Base-by-base conservation (phyloP, 2,113 vertebrate genomes). In the Myiagra hebetior region DNA sequence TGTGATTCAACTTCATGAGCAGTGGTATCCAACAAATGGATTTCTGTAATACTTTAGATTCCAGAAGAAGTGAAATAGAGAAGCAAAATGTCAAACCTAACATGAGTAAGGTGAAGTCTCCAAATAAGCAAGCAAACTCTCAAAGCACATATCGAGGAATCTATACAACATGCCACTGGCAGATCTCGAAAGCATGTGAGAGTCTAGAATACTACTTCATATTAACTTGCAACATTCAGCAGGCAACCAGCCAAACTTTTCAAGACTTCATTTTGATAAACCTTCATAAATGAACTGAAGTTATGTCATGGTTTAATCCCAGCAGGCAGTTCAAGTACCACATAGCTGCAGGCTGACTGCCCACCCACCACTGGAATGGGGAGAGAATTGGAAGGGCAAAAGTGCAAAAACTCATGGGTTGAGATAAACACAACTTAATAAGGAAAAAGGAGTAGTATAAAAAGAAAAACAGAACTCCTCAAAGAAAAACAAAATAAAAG, bases 141-240 rank as follows among this genome's bases (percentile, higher is more conserved):
- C 52, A 50, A 47, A 67, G 30, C 13, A 39, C 0, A 0, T 14
- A 26, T 1, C 64, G 20, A 85, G 9, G 23, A 74, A 89, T 47
- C 3, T 10, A 42, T 0, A 2, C 26, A 89, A 65, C 39, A 56
- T 35, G 23, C 30, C 35, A 83, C 15, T 59, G 37, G 11, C 9
- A 90, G 63, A 69, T 33, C 22, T 31, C 57, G 46, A 88, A 77
- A 70, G n/a, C 13, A 31, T 23, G 7, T 18, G 15, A 56, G 15
- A 13, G 2, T 22, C 37, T 53, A 44, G 13, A 46, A 50, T 53
- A 92, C 18, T n/a, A 27, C 4, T 62, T 84, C 39, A 30, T 14
- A 20, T 77, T 52, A 65, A 82, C 41, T 37, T 27, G 15, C 62
- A 46, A n/a, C 10, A 18, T 63, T 74, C 50, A 68, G 35, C 46